Base-by-base conservation (phyloP, 2,888 invertebrate species). In the Hedya salicella region DNA sequence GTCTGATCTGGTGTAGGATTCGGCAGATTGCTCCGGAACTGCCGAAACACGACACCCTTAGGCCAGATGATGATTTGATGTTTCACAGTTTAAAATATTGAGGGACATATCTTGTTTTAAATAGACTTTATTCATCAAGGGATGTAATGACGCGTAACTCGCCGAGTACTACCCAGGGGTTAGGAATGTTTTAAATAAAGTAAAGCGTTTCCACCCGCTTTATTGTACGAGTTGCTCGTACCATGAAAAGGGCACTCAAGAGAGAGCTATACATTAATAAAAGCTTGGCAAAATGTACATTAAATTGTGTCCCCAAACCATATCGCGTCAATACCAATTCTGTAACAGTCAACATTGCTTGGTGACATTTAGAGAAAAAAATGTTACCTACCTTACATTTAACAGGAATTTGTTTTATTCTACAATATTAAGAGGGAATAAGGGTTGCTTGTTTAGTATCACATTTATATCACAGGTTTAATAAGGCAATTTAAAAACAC, bases 231-330 rank as follows among this genome's bases (percentile, higher is more conserved):
- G 61, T 59, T 68, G 39, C 54, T 40, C 54, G 57, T 67, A 69
- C 69, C 56, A 70, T 69, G 67, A 69, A 60, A 69, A 68, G 36
- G 53, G 57, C 60, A 67, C 72, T 72, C 61, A 59, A 67, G 68
- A 62, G 71, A 50, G 48, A 30, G n/a, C n/a, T 66, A 63, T 68
- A 66, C 56, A 62, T n/a, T 67, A 70, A 66, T 68, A 61, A 70
- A 68, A 40, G 60, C 46, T 44, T 62, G 16, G 52, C 48, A 53
- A 21, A 32, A 56, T 56, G 53, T 40, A 21, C 62, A 60, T 53
- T 21, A 59, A 65, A 60, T 30, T 52, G 11, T 52, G 46, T 16
- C 6, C 30, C 57, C 11, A 59, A 62, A 49, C 30, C 48, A 30
- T 42, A 59, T 25, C 30, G 14, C 50, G 19, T 9, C 32, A 40